phyloP scores from a whole-genome alignment of 2,888 invertebrate genomes.

The Monopis laevigella region DNA sequence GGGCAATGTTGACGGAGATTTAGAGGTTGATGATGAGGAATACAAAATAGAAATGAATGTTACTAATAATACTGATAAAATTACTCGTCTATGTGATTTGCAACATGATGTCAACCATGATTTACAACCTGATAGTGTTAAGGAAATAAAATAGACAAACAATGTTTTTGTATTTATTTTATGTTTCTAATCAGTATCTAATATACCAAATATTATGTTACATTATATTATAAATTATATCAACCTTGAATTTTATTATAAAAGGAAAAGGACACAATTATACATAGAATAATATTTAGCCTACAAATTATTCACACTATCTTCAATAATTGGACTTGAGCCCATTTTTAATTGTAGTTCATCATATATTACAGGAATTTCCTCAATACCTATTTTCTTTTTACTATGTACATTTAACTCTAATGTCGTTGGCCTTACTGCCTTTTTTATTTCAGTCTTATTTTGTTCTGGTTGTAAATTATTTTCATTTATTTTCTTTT shows the following conservation, averaged over 20 bases:
- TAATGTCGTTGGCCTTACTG: slow-evolving; percentile 3
- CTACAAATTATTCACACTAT: background rate
- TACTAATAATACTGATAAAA: background rate
- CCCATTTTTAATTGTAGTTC: slow-evolving; percentile 17
- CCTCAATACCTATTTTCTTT: slow-evolving; percentile 13
- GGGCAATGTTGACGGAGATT: background rate
- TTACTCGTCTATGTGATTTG: background rate
- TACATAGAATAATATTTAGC: too few species aligned
- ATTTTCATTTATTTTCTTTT: background rate
- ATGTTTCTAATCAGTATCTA: too few species aligned
- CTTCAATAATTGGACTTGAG: slow-evolving; percentile 10
- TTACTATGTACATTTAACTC: background rate
- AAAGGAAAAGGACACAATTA: too few species aligned
- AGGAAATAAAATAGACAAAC: background rate
- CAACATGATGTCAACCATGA: background rate
- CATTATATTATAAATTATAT: too few species aligned
- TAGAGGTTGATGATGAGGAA: background rate
- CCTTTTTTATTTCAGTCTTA: background rate
- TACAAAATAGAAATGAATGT: slow-evolving; percentile 2
- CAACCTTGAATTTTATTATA: too few species aligned
- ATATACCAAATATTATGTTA: too few species aligned
- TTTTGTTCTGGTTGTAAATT: background rate
- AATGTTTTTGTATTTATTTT: background rate
- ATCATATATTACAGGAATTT: slow-evolving; percentile 20
- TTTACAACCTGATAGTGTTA: background rate